Conservation (phyloP, 2,888 invertebrate genomes). For the Chromoteleia sp. region DNA sequence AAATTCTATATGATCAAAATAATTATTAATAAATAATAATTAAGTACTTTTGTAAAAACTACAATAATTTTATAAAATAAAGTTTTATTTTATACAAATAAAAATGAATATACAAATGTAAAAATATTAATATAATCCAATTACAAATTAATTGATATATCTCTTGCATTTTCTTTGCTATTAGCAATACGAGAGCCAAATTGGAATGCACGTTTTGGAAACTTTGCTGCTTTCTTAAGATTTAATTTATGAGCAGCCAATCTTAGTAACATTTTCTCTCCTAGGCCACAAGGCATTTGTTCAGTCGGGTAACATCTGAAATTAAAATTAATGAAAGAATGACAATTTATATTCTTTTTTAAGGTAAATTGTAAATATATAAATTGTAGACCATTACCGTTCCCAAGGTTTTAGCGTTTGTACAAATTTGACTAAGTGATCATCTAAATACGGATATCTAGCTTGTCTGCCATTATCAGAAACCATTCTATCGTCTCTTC, state of each 20-base stretch:
- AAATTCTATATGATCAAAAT: too few relatives aligned
- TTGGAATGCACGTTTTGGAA: slow-evolving; percentile 97
- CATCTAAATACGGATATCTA: slow-evolving; percentile 92
- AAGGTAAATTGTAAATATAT: neutral
- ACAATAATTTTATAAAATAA: too few relatives aligned
- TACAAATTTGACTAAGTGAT: slow-evolving; percentile 88
- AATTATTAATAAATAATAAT: too few relatives aligned
- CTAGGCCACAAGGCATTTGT: slow-evolving; percentile 90
- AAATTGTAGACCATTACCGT: slow-evolving; percentile 84
- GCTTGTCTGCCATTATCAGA: slow-evolving; percentile 94
- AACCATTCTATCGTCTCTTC: slow-evolving; percentile 97
- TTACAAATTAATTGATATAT: slow-evolving; percentile 86
- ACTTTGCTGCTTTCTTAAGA: slow-evolving; percentile 87
- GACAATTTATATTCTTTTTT: neutral
- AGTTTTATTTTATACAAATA: too few relatives aligned
- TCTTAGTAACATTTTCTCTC: slow-evolving; percentile 96
- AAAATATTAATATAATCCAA: neutral
- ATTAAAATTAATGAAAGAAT: neutral
- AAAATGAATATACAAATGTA: too few relatives aligned
- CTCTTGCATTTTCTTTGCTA: slow-evolving; percentile 94
- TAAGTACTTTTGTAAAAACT: too few relatives aligned
- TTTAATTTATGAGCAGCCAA: slow-evolving; percentile 89
- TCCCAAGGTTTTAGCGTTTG: slow-evolving; percentile 88
- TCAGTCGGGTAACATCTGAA: slow-evolving; percentile 87
- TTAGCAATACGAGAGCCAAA: slow-evolving; percentile 98